phyloP scores from a whole-genome alignment of 1,140 invertebrate species.

The Leptonema lineaticorne region DNA sequence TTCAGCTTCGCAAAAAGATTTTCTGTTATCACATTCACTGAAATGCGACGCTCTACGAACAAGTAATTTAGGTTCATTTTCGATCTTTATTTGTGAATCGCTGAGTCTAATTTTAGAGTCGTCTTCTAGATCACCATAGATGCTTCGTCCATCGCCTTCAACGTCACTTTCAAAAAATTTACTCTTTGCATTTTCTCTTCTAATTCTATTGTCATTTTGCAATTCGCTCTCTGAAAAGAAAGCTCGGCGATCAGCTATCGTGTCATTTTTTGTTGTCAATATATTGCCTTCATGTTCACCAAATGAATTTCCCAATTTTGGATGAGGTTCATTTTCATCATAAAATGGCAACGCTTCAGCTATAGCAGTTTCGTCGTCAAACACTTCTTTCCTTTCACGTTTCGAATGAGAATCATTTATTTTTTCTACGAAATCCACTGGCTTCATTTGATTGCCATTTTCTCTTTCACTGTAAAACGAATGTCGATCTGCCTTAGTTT shows the following conservation, averaged over 20 bases:
- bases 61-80: slow-evolving; percentile 21
- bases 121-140: slow-evolving; percentile 9
- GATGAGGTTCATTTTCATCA: slow-evolving; percentile 9
- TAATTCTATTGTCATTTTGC: slow-evolving; percentile 24
- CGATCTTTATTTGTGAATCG: slow-evolving; percentile 13
- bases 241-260: background rate
- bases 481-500: slow-evolving; percentile 33
- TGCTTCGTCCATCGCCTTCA: slow-evolving; percentile 14
- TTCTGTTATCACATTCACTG: slow-evolving; percentile 31
- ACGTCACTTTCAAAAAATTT: slow-evolving; percentile 32
- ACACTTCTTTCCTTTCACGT: background rate
- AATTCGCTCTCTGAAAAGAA: slow-evolving; percentile 28
- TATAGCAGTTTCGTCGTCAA: background rate
- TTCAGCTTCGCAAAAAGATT: slow-evolving; percentile 34
- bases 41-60: slow-evolving; percentile 27
- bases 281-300: slow-evolving; percentile 12
- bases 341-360: slow-evolving; percentile 8
- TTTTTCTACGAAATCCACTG: slow-evolving; percentile 18
- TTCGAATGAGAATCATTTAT: slow-evolving; percentile 13
- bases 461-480: slow-evolving; percentile 37
- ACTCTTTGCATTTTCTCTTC: slow-evolving; percentile 11
- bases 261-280: background rate
- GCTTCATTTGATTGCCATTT: slow-evolving; percentile 25
- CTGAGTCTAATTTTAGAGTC: slow-evolving; percentile 2
- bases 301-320: slow-evolving; percentile 7